phyloP scores from a whole-genome alignment of 2,797 vertebrate species.

The Gallinago solitaria region DNA sequence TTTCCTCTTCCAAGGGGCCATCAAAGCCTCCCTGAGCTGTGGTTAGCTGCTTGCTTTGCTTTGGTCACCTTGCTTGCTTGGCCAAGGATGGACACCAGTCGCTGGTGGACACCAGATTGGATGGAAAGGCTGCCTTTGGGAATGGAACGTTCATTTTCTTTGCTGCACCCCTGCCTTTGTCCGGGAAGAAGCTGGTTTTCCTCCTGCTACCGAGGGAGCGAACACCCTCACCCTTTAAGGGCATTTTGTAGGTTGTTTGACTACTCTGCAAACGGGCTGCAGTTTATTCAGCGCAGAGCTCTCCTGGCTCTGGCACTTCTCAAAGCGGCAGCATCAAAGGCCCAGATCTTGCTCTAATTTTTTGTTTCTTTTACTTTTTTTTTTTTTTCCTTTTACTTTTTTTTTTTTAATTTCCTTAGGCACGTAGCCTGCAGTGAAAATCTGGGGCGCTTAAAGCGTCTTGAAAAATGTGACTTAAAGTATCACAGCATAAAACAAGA shows the following conservation, averaged over 20 bases:
- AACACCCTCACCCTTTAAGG: background rate
- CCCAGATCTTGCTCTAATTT: background rate
- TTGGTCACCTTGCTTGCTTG: background rate
- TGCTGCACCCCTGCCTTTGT: background rate
- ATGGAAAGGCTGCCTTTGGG: background rate
- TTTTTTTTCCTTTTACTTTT: too few species aligned
- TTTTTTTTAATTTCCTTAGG: background rate
- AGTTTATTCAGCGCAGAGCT: conserved; percentile 20
- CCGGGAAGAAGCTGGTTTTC: background rate
- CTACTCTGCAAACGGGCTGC: background rate
- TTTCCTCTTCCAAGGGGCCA: background rate
- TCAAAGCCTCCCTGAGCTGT: background rate
- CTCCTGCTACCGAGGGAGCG: background rate
- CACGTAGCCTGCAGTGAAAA: background rate
- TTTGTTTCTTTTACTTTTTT: background rate
- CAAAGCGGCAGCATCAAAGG: conserved; percentile 37
- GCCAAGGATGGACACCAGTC: background rate
- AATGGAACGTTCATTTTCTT: background rate
- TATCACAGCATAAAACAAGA: background rate
- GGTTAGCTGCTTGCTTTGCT: background rate
- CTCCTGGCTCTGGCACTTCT: conserved; percentile 54
- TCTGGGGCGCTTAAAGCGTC: background rate
- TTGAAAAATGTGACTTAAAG: conserved; percentile 11
- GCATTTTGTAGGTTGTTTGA: conserved; percentile 18
- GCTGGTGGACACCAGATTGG: too few species aligned